Base-by-base conservation (phyloP, 2,797 vertebrate genomes). In the Glossophaga mutica region DNA sequence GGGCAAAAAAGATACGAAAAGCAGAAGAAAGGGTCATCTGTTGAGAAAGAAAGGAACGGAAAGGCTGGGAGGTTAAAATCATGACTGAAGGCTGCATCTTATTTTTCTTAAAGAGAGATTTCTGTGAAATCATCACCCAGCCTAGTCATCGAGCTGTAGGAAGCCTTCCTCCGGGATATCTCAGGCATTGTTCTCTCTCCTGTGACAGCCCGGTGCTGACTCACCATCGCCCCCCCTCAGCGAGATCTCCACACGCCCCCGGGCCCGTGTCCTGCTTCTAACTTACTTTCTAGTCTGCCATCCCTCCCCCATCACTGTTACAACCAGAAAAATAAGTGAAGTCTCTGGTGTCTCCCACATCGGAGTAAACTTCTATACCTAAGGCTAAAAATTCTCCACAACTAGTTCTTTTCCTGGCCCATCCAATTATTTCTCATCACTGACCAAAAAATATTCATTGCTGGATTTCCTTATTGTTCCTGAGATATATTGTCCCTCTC, bases 21-120 rank as follows among this genome's bases (percentile, higher is more conserved):
- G 16, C n/a, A 55, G 42, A 93, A 87, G 62, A 42, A 48, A 89
- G 34, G 32, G 11, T 37, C 71, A 46, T 65, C 65, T 32, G 1
- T 4, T 29, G 62, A 82, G 48, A 93, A 90, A 29, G 26, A 57
- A 55, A 84, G 22, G 42, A 79, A 50, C n/a, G 37, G 39, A 74
- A 74, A 85, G 22, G 9, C 44, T 46, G 15, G 26, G 52, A 78
- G 59, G 6, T 67, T 57, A 78, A 81, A 77, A 85, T 44, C 46
- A 88, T 7, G 62, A 57, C 39, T 86, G 14, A 71, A 89, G 32
- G 0, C 39, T 91, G 0, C 2, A 7, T 39, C 81, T 87, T 26
- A 2, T 70, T 94, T 87, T 76, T 46, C 57, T 67, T 34, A 37
- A 74, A 90, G 68, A 46, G 19, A 22, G 21, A 37, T 67, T 86